These are phyloP conservation scores for Momotus momota DNA, from an alignment of 2,797 vertebrate species.

Conservation along the genomic window DNA sequence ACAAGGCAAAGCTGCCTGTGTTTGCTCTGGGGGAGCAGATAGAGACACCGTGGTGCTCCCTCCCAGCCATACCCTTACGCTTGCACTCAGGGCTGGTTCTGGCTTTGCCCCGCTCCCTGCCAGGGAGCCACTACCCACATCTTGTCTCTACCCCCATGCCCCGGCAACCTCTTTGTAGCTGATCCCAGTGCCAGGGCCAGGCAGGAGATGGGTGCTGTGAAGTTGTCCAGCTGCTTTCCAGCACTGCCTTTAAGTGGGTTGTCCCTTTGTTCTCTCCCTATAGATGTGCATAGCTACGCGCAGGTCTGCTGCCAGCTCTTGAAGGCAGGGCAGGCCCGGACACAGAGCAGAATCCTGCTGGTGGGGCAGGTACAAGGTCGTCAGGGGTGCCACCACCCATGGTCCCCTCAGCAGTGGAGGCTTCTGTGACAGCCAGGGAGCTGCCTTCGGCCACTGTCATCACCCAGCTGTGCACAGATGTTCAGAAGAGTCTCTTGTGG, in stretches of 20 bases:
- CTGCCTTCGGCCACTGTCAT: neutral
- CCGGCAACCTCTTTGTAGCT: neutral
- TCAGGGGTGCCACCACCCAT: neutral
- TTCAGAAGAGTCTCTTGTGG: neutral
- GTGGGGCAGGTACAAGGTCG: neutral
- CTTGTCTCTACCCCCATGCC: accelerated
- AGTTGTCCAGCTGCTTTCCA: neutral
- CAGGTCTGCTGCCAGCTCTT: neutral
- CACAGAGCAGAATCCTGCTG: neutral
- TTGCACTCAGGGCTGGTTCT: neutral
- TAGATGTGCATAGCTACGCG: neutral
- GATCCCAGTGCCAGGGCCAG: accelerated
- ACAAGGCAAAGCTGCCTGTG: neutral
- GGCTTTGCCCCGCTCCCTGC: neutral
- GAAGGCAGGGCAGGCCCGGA: neutral
- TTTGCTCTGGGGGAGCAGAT: neutral
- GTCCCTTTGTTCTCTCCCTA: neutral
- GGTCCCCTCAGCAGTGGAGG: neutral
- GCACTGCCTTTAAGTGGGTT: neutral
- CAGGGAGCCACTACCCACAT: accelerated
- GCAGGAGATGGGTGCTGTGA: neutral
- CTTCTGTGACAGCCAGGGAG: neutral
- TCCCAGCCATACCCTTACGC: neutral
- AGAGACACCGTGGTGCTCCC: accelerated
- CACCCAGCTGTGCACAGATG: neutral